These are phyloP conservation scores for Drosophila paramelanica DNA, from an alignment of 2,888 invertebrate genomes.

Conservation along the genomic window DNA sequence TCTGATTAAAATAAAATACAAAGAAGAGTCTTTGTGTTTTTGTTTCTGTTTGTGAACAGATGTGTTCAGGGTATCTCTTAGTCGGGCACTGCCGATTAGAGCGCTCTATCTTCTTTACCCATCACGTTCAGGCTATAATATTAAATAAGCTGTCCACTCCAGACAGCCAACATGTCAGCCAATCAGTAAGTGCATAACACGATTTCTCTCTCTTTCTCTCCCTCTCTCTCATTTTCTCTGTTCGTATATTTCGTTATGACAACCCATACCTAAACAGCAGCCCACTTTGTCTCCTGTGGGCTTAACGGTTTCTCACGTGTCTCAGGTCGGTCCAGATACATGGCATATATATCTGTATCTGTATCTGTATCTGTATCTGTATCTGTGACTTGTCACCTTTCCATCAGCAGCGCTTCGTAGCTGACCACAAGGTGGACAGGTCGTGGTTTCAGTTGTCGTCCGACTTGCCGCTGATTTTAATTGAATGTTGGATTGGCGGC, in stretches of 20 bases:
- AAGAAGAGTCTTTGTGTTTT: too few relatives aligned
- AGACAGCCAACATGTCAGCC: conserved; percentile 10
- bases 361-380: conserved; percentile 8
- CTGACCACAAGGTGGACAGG: conserved; percentile 59
- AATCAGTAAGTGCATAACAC: conserved; percentile 21
- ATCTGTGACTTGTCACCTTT: conserved; percentile 48
- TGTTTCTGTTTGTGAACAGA: too few relatives aligned
- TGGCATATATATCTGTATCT: conserved; percentile 2
- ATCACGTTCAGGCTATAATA: not conserved
- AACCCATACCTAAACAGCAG: conserved; percentile 22
- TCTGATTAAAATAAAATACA: too few relatives aligned
- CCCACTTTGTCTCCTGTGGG: conserved; percentile 45
- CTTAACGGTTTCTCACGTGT: conserved; percentile 47
- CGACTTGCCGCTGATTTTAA: conserved; percentile 28
- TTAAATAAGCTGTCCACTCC: not conserved
- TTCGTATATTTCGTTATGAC: not conserved
- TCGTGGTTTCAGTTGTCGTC: conserved; percentile 47
- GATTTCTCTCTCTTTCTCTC: not conserved
- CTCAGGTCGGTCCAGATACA: conserved; percentile 20
- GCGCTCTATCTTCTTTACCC: too few relatives aligned
- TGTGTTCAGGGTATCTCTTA: not conserved
- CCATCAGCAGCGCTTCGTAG: conserved; percentile 46
- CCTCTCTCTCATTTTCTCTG: not conserved
- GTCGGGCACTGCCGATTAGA: not conserved
- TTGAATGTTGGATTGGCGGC: conserved; percentile 23